Conservation (phyloP, 2,113 vertebrate genomes). For the Felis chaus region DNA sequence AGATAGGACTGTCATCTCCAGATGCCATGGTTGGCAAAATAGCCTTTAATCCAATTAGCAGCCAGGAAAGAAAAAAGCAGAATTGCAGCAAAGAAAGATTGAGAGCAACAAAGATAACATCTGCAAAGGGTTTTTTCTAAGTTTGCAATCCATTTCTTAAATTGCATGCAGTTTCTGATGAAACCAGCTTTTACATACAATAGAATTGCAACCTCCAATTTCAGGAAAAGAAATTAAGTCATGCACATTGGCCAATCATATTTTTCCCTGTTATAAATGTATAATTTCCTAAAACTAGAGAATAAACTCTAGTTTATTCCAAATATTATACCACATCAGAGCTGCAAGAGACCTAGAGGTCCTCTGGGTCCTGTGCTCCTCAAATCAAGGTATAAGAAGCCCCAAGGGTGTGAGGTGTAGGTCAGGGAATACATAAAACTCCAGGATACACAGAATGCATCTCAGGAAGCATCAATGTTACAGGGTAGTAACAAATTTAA, state of each 20-base stretch:
- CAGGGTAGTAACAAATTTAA: background rate
- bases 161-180: slow-evolving; percentile 27
- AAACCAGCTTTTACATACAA: slow-evolving; percentile 50
- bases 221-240: slow-evolving; percentile 15
- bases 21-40: slow-evolving; percentile 85
- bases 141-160: slow-evolving; percentile 38
- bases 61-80: slow-evolving; percentile 83
- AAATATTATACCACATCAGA: background rate
- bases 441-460: background rate
- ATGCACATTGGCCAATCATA: background rate
- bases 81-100: slow-evolving; percentile 78
- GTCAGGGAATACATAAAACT: background rate
- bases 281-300: background rate
- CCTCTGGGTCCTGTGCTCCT: background rate
- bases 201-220: slow-evolving; percentile 27
- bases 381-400: background rate
- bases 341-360: background rate
- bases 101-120: slow-evolving; percentile 58
- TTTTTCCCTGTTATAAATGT: background rate
- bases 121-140: slow-evolving; percentile 38
- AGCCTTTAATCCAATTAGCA: slow-evolving; percentile 86
- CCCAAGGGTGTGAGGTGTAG: background rate
- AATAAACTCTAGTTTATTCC: slow-evolving; percentile 5
- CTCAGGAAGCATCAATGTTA: background rate
- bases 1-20: slow-evolving; percentile 84